Evolutionary conservation across 2,113 vertebrate genomes (phyloP), one percentile per base, ranked within the genome.

Genomic region (Aldabrachelys gigantea): DNA sequence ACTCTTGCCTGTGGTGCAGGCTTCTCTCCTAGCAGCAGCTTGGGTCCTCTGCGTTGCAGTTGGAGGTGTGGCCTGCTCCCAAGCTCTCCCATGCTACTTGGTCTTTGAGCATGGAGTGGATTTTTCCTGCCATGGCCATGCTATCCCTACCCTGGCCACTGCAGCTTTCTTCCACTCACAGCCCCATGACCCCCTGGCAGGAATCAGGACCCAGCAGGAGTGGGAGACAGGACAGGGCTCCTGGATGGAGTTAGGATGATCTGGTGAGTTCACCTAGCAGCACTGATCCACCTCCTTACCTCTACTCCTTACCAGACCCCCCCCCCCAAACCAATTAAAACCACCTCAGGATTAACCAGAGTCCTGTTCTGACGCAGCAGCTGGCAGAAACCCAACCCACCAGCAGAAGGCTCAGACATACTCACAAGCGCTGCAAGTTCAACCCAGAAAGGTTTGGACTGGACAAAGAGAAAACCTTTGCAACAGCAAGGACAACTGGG

Each of bases 1-100:
- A 69, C 80, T 94, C 54, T 87, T 80, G 76, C 9, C 17, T 88
- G 27, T 87, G 50, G 17, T 50, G 86, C 57, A 92, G 84, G 29
- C 19, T 82, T 21, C 52, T 87, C 13, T 78, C 75, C 76, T 47
- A 29, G n/a, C 69, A 72, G 80, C 72, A 89, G 56, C 79, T 53
- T 41, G 50, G 78, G 31, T 8, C 49, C 53, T 50, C 0, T 22
- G 31, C 44, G 29, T 2, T 4, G 1, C 1, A 14, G 12, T 14
- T 76, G 91, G 82, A 69, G 62, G 13, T n/a, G 62, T n/a, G 31
- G 19, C 62, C 62, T 69, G 62, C 13, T 69, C 35, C 35, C 62
- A 65, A 35, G 62, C 14, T 8, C 1, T 2, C 8, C 1, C 0
- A n/a, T 3, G 1, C 0, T 1, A 29, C 50, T 52, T 94, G 87